These are phyloP conservation scores for Glossophaga mutica DNA, from an alignment of 2,797 vertebrate genomes.

Conservation along the genomic window DNA sequence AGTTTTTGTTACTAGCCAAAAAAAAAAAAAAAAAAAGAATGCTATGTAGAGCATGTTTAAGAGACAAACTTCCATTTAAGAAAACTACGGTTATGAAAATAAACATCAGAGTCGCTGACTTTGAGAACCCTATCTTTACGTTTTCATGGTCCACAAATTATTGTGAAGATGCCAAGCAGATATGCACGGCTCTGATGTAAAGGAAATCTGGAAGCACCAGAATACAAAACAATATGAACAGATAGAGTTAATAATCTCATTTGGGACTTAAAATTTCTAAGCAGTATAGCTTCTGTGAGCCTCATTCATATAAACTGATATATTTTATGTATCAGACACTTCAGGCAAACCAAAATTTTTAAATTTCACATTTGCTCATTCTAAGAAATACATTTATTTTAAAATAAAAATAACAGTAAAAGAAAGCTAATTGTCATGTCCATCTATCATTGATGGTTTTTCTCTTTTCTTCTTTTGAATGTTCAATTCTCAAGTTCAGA, in stretches of 20 bases:
- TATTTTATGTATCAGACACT: not conserved
- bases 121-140: not conserved
- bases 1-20: no score
- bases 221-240: not conserved
- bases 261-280: not conserved
- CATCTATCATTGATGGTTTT: not conserved
- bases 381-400: not conserved
- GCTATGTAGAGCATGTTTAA: not conserved
- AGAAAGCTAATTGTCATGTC: not conserved
- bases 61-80: not conserved
- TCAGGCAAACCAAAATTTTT: not conserved
- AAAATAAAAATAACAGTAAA: not conserved
- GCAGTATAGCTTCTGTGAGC: no score
- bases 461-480: constrained; percentile 12
- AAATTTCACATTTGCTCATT: not conserved
- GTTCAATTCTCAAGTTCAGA: not conserved
- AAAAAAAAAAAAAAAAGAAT: no score
- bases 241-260: not conserved
- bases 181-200: not conserved
- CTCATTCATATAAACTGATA: not conserved
- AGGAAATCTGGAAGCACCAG: not conserved
- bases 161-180: not conserved
- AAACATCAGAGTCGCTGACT: not conserved
- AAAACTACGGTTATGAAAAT: not conserved
- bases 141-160: not conserved